phyloP scores from a whole-genome alignment of 2,113 vertebrate genomes.

The Otis tarda region DNA sequence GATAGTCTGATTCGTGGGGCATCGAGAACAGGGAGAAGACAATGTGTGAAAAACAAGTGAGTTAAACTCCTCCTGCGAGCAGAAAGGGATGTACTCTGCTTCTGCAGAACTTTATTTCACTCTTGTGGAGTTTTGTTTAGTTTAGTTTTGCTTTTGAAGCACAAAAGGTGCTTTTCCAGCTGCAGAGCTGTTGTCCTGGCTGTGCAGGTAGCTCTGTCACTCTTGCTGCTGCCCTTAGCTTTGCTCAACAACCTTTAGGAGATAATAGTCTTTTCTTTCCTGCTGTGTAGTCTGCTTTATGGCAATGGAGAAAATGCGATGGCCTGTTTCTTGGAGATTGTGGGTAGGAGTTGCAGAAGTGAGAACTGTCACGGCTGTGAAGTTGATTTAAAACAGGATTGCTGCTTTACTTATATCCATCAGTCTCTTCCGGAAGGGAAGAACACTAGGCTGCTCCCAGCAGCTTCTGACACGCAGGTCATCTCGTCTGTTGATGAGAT shows the following conservation, averaged over 20 bases:
- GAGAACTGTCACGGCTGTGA: neutral
- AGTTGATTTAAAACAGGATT: neutral
- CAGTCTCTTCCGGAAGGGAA: neutral
- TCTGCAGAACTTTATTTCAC: neutral
- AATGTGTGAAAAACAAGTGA: neutral
- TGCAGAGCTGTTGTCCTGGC: neutral
- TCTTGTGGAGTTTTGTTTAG: neutral
- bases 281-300: neutral
- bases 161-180: neutral
- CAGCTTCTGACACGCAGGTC: neutral
- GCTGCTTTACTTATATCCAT: conserved; percentile 1
- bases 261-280: neutral
- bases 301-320: neutral
- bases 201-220: neutral
- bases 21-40: neutral
- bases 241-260: neutral
- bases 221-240: neutral
- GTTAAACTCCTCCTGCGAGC: neutral
- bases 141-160: neutral
- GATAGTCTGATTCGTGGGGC: neutral
- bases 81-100: neutral
- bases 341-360: conserved; percentile 22
- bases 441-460: neutral
- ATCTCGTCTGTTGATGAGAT: neutral
- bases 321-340: neutral